These are phyloP conservation scores for Psophia crepitans DNA, from an alignment of 2,113 vertebrate species.

Conservation along the genomic window DNA sequence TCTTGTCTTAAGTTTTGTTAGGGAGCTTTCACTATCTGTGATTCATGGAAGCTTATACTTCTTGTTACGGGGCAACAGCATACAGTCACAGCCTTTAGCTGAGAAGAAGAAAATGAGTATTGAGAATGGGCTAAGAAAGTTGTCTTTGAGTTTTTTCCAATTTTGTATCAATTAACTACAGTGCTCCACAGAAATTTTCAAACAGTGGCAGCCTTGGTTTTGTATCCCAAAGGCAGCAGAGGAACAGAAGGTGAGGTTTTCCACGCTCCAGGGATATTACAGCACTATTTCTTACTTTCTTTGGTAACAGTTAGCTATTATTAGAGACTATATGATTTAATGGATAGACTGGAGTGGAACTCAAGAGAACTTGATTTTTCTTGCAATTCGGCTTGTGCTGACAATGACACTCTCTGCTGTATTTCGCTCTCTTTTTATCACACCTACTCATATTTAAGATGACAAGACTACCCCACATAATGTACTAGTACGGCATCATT, in stretches of 20 bases:
- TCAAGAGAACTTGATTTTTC: neutral
- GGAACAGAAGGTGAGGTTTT: neutral
- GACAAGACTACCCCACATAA: neutral
- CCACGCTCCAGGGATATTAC: neutral
- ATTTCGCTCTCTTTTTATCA: neutral
- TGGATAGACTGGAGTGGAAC: neutral
- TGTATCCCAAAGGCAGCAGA: neutral
- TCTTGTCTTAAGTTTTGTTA: neutral
- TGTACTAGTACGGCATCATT: neutral
- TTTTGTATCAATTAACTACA: neutral
- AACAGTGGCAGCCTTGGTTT: neutral
- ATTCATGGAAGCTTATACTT: neutral
- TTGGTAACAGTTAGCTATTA: neutral
- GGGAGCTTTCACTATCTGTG: neutral
- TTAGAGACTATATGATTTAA: neutral
- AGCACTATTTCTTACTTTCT: neutral
- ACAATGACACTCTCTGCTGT: neutral
- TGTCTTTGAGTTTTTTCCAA: neutral
- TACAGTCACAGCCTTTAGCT: neutral
- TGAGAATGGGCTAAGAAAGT: neutral
- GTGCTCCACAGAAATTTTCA: neutral
- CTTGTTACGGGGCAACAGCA: neutral
- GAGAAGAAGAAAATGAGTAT: neutral
- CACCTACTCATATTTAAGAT: neutral
- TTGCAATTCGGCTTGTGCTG: constrained; percentile 11